Percentiles rank a stretch among this genome's conserved stretches.
Evolutionary conservation across 2,113 vertebrate species (phyloP).

Genomic region (Cavia aperea): DNA sequence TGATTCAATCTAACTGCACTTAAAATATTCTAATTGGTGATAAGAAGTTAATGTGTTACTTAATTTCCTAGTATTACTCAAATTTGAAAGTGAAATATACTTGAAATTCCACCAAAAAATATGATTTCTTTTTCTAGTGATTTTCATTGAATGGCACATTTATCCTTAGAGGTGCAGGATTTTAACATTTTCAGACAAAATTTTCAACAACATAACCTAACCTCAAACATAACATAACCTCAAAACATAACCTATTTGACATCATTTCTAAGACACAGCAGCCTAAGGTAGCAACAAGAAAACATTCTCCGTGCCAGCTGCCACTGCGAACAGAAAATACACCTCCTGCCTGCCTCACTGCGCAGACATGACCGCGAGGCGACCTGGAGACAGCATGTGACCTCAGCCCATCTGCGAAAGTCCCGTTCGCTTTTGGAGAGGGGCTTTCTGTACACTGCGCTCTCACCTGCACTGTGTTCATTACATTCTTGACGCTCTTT

Average conservation of each 20-base stretch:
- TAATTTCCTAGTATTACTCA: neutral
- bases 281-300: neutral
- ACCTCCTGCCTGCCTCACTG: neutral
- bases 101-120: neutral
- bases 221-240: too few species aligned
- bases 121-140: neutral
- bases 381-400: neutral
- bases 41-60: conserved; percentile 32
- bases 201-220: neutral
- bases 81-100: conserved; percentile 8
- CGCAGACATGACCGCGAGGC: neutral
- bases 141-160: neutral
- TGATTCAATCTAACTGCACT: conserved; percentile 23
- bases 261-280: neutral
- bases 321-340: neutral
- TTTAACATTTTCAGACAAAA: neutral
- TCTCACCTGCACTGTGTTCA: neutral
- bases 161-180: neutral
- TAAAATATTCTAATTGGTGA: conserved; percentile 3
- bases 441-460: neutral
- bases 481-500: neutral
- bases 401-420: neutral
- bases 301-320: neutral
- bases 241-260: neutral
- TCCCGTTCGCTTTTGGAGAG: neutral